Conservation (phyloP, 2,888 invertebrate genomes). For the Drosophila mulleri region DNA sequence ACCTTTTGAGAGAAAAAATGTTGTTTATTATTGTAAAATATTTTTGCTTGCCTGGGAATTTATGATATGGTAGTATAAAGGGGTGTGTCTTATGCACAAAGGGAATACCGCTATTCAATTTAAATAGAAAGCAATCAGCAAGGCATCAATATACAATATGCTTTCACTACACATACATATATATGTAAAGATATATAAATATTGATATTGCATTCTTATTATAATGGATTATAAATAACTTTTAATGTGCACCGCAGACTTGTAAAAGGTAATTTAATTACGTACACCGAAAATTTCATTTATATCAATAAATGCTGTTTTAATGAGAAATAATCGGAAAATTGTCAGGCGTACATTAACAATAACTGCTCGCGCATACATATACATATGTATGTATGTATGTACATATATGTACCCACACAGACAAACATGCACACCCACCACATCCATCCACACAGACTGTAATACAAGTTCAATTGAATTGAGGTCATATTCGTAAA, state of each 20-base stretch:
- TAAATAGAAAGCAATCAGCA: conserved; percentile 24
- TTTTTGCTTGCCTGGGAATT: conserved; percentile 50
- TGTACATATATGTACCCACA: neutral
- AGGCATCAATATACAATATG: neutral
- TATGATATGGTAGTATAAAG: conserved; percentile 32
- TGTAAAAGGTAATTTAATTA: conserved; percentile 65
- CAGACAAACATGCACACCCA: neutral
- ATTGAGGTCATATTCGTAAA: conserved; percentile 57
- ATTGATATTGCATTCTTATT: neutral
- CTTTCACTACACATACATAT: neutral
- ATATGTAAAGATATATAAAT: neutral
- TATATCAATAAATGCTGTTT: conserved; percentile 66
- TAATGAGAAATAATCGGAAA: conserved; percentile 74
- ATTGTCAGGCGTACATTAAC: conserved; percentile 44
- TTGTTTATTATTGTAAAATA: conserved; percentile 59
- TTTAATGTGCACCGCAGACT: conserved; percentile 43
- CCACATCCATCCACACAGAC: neutral
- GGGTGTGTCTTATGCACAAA: neutral
- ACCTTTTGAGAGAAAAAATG: conserved; percentile 49
- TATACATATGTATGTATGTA: neutral
- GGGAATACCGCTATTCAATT: conserved; percentile 8
- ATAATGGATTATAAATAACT: conserved; percentile 46
- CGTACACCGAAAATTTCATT: conserved; percentile 59
- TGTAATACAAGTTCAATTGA: conserved; percentile 47
- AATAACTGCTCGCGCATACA: neutral